These are phyloP conservation scores for Calonectris borealis DNA, from an alignment of 2,113 vertebrate species.

Conservation along the genomic window DNA sequence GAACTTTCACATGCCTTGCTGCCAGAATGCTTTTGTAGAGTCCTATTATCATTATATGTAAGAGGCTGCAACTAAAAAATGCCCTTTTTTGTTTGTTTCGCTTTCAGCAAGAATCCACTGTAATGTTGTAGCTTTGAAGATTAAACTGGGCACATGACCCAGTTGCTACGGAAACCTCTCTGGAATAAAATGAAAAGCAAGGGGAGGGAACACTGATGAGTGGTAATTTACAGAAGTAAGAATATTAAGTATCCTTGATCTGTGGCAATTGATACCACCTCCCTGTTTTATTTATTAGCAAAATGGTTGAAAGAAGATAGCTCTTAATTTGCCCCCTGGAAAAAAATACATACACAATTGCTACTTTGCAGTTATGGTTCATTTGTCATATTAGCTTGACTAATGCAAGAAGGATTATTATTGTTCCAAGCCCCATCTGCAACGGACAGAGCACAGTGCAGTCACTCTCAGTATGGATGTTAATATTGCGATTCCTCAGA, in stretches of 20 bases:
- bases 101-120: neutral
- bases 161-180: slow-evolving; percentile 9
- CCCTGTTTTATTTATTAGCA: neutral
- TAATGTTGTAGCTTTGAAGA: neutral
- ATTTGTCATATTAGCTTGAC: neutral
- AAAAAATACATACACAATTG: neutral
- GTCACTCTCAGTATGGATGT: neutral
- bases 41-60: neutral
- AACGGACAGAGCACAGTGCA: neutral
- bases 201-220: neutral
- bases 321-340: neutral
- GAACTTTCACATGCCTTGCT: neutral
- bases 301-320: neutral
- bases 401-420: neutral
- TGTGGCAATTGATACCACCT: neutral
- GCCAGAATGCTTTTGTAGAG: neutral
- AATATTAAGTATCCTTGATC: slow-evolving; percentile 5
- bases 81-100: neutral
- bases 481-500: neutral
- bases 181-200: slow-evolving; percentile 17
- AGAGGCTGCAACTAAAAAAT: neutral
- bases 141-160: neutral
- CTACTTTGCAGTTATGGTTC: neutral
- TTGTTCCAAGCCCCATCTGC: neutral
- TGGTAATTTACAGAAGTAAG: neutral